A percentile compares a stretch with the other conserved stretches of the same genome.
Evolutionary conservation across 1,140 invertebrate species (phyloP).

Genomic region (Orussus abietinus): DNA sequence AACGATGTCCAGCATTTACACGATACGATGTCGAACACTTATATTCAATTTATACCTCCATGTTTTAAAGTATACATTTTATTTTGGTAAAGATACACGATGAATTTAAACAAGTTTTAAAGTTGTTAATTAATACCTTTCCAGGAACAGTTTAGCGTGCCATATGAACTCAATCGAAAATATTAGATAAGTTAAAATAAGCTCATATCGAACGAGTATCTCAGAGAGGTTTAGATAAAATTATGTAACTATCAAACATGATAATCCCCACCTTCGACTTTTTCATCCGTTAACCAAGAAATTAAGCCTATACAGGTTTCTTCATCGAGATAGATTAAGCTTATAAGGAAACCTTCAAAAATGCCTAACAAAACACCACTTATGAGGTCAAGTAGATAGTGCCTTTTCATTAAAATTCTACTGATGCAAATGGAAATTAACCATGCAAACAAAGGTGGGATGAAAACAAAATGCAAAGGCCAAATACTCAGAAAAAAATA

Average conservation of each 20-base stretch:
- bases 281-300: conserved; percentile 56
- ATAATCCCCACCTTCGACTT: conserved; percentile 56
- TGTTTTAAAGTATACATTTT: too few relatives aligned
- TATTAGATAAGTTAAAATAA: too few relatives aligned
- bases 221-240: conserved; percentile 8
- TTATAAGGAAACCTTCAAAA: conserved; percentile 66
- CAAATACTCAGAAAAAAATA: conserved; percentile 66
- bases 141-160: too few relatives aligned
- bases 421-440: conserved; percentile 70
- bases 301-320: conserved; percentile 52
- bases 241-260: conserved; percentile 49
- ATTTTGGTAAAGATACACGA: too few relatives aligned
- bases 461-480: conserved; percentile 59
- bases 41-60: too few relatives aligned
- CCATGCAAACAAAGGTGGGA: conserved; percentile 70
- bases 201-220: too few relatives aligned
- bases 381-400: conserved; percentile 83
- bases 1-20: too few relatives aligned
- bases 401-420: conserved; percentile 74
- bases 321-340: conserved; percentile 64
- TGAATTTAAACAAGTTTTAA: too few relatives aligned
- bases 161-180: too few relatives aligned
- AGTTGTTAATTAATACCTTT: too few relatives aligned
- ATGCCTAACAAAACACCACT: conserved; percentile 73
- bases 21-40: too few relatives aligned